phyloP scores from a whole-genome alignment of 2,113 vertebrate species.

The Serilophus lunatus region DNA sequence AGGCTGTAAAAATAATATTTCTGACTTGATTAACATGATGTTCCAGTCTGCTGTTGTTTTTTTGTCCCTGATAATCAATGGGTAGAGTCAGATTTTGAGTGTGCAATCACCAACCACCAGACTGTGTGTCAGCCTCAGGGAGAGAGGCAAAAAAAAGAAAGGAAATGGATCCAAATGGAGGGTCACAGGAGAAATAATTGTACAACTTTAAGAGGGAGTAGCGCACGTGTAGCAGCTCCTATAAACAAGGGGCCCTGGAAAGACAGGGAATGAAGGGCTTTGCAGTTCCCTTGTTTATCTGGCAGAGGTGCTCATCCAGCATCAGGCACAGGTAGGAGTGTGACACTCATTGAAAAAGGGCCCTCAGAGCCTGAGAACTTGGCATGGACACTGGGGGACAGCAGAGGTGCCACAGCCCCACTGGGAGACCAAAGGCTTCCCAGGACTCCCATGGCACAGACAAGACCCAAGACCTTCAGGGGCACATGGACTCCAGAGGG shows the following conservation, averaged over 20 bases:
- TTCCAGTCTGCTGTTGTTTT: background rate
- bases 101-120: background rate
- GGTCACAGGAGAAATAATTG: background rate
- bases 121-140: background rate
- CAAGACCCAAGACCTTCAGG: fast-evolving
- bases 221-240: background rate
- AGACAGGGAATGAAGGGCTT: background rate
- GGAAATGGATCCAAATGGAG: background rate
- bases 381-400: background rate
- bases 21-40: constrained; percentile 9
- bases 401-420: background rate
- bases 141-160: background rate
- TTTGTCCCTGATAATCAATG: background rate
- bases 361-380: background rate
- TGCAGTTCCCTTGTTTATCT: background rate
- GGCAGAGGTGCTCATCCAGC: background rate
- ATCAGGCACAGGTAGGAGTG: background rate
- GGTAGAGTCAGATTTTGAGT: background rate
- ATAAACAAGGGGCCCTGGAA: background rate
- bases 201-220: background rate
- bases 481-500: fast-evolving
- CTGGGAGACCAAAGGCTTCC: background rate
- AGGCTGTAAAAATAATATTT: constrained; percentile 38
- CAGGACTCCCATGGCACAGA: background rate
- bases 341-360: background rate